Conservation (phyloP, 2,797 vertebrate genomes). For the Semaprochilodus insignis region DNA sequence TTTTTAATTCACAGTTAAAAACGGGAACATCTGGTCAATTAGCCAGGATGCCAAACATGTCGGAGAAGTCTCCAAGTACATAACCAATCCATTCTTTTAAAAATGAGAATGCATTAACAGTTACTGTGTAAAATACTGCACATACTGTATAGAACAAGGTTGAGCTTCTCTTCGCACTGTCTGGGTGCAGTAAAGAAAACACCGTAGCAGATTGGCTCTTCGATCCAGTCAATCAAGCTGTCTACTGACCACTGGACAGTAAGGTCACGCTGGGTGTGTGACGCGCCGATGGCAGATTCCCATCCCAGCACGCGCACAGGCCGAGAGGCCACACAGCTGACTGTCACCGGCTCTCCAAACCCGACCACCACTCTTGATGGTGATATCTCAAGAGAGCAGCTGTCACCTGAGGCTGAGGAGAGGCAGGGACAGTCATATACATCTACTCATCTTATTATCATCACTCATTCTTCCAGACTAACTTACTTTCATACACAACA, state of each 20-base stretch:
- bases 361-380: slow-evolving; percentile 81
- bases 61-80: too few species aligned
- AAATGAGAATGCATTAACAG: background rate
- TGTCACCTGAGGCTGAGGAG: slow-evolving; percentile 75
- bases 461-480: background rate
- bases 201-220: slow-evolving; percentile 85
- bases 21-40: too few species aligned
- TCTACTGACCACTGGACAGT: slow-evolving; percentile 81
- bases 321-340: slow-evolving; percentile 78
- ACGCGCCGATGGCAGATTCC: slow-evolving; percentile 79
- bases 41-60: too few species aligned
- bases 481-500: background rate
- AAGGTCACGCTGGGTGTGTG: slow-evolving; percentile 76
- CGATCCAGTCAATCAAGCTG: slow-evolving; percentile 85
- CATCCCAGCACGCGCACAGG: slow-evolving; percentile 81
- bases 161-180: slow-evolving; percentile 84
- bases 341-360: slow-evolving; percentile 79
- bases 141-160: slow-evolving; percentile 84
- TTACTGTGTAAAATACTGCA: slow-evolving; percentile 27
- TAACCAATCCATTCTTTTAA: background rate
- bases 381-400: slow-evolving; percentile 80
- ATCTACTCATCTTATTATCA: slow-evolving; percentile 1
- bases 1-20: too few species aligned
- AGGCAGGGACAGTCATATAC: background rate
- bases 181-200: slow-evolving; percentile 84